Evolutionary conservation across 2,888 invertebrate species (phyloP).

Genomic region (Apeira syringaria): DNA sequence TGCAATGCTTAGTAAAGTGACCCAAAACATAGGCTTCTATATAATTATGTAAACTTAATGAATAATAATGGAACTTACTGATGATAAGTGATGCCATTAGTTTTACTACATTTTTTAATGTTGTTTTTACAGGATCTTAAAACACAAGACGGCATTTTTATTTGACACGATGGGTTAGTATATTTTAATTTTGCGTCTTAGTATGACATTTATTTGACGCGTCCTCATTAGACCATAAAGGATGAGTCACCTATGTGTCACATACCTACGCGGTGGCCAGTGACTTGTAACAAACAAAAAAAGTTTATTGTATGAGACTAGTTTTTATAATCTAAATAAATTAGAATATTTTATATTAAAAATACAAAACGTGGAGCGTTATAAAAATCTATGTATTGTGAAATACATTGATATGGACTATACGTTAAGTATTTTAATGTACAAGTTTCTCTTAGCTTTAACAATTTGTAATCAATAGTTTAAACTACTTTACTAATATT

Average conservation of each 20-base stretch:
- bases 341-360: neutral
- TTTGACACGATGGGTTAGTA: neutral
- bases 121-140: slow-evolving; percentile 31
- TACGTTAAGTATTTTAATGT: no score
- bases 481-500: no score
- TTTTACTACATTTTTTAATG: slow-evolving; percentile 27
- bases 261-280: slow-evolving; percentile 17
- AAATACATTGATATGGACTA: no score
- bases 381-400: no score
- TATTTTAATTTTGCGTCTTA: slow-evolving; percentile 4
- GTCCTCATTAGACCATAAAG: slow-evolving; percentile 16
- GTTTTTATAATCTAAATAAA: neutral
- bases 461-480: no score
- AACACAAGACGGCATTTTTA: slow-evolving; percentile 29
- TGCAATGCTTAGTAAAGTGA: no score
- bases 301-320: slow-evolving; percentile 8
- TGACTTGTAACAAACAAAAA: slow-evolving; percentile 9
- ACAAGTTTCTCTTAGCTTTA: no score
- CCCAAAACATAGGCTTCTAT: no score
- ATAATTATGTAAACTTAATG: no score
- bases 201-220: slow-evolving; percentile 23
- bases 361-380: no score
- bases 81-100: slow-evolving; percentile 28
- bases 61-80: slow-evolving; percentile 27
- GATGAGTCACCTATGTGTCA: slow-evolving; percentile 18